A percentile compares a stretch with the other conserved stretches of the same genome.
phyloP scores from a whole-genome alignment of 2,888 invertebrate genomes.

The Apamea monoglypha region DNA sequence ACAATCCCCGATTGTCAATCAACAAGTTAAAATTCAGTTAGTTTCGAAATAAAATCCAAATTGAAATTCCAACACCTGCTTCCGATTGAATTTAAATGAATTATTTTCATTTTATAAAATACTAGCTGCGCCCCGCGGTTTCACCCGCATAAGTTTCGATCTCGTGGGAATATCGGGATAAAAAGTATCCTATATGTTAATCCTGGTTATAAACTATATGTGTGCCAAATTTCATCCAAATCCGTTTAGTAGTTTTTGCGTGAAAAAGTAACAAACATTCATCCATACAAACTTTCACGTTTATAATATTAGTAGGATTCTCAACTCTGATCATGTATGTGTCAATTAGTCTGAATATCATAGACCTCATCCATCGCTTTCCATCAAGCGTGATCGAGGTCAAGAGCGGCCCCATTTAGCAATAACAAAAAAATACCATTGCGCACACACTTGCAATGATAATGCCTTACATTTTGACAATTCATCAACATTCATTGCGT shows the following conservation, averaged over 20 bases:
- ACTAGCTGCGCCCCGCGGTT: too few species aligned
- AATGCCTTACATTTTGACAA: not conserved
- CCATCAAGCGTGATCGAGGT: not conserved
- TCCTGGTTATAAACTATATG: too few species aligned
- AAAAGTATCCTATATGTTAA: too few species aligned
- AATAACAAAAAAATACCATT: too few species aligned
- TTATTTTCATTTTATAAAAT: constrained; percentile 44
- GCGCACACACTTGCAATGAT: not conserved
- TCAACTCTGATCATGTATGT: constrained; percentile 15
- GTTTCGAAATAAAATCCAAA: constrained; percentile 62
- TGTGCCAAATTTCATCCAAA: too few species aligned
- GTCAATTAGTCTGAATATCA: constrained; percentile 23
- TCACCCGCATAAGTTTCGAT: too few species aligned
- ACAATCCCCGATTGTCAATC: constrained; percentile 11
- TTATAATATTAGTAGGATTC: too few species aligned
- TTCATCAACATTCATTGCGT: not conserved
- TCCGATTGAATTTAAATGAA: constrained; percentile 41
- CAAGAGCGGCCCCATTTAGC: not conserved
- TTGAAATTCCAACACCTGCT: constrained; percentile 47
- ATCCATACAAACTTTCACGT: too few species aligned
- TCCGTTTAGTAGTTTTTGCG: too few species aligned
- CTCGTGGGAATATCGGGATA: too few species aligned
- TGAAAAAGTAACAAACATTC: too few species aligned
- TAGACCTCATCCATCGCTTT: not conserved
- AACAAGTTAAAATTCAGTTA: constrained; percentile 55